phyloP scores from a whole-genome alignment of 2,113 vertebrate genomes.

The Eulemur macaco region DNA sequence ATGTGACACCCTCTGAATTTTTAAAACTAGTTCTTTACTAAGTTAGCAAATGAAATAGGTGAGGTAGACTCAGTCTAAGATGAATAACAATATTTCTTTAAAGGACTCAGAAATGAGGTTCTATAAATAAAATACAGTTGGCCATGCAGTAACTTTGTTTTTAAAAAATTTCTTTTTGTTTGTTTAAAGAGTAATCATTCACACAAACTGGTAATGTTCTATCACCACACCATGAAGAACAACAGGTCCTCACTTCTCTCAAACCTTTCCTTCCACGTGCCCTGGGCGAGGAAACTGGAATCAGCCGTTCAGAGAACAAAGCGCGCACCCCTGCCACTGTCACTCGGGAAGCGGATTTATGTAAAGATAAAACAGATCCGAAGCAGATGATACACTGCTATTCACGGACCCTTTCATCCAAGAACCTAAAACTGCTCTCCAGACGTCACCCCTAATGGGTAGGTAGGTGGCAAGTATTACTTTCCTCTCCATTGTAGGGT shows the following conservation, averaged over 20 bases:
- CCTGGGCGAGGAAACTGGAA: too few relatives aligned
- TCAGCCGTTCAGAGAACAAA: background rate
- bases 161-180: background rate
- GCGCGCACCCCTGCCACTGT: accelerated
- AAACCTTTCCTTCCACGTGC: accelerated
- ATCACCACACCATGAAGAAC: background rate
- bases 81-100: background rate
- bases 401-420: background rate
- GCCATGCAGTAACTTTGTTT: background rate
- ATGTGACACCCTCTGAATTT: conserved; percentile 66
- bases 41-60: conserved; percentile 37
- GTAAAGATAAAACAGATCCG: background rate
- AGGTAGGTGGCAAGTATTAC: background rate
- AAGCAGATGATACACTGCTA: accelerated
- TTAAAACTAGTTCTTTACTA: conserved; percentile 54
- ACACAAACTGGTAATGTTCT: too few relatives aligned
- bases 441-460: background rate
- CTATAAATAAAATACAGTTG: background rate
- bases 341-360: accelerated
- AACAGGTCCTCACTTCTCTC: background rate
- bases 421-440: background rate
- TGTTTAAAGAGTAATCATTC: background rate
- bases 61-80: background rate
- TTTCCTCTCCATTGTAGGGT: background rate
- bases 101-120: background rate